Percentiles rank a stretch among this genome's conserved stretches.
These are phyloP conservation scores for Brachycybe producta DNA, from an alignment of 2,888 invertebrate species.

Conservation along the genomic window DNA sequence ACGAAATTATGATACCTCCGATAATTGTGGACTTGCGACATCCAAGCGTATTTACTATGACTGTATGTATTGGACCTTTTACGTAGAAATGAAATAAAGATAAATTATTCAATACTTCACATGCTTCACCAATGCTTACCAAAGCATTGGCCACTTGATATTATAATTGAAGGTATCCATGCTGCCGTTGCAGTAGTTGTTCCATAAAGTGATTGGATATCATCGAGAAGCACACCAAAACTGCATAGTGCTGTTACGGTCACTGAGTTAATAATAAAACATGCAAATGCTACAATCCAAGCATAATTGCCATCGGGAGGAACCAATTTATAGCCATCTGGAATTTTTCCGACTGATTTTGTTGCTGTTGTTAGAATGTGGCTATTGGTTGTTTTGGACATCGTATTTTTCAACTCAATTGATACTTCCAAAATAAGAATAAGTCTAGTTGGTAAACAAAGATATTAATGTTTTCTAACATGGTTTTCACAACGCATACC, in stretches of 20 bases:
- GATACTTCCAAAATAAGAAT: too few species aligned
- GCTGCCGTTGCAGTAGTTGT: slow-evolving; percentile 3
- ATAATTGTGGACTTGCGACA: slow-evolving; percentile 5
- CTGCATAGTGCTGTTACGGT: background rate
- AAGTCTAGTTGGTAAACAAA: too few species aligned
- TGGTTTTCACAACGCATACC: too few species aligned
- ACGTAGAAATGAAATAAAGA: too few species aligned
- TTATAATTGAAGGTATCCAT: background rate
- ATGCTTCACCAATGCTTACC: too few species aligned
- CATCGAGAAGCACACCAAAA: background rate
- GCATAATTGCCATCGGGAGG: slow-evolving; percentile 13
- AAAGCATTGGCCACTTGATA: background rate
- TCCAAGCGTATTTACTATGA: background rate
- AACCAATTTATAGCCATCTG: background rate
- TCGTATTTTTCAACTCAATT: too few species aligned
- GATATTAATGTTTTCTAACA: too few species aligned
- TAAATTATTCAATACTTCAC: too few species aligned
- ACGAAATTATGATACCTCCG: slow-evolving; percentile 5
- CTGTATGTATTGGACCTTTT: slow-evolving; percentile 6
- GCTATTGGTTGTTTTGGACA: too few species aligned
- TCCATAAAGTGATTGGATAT: background rate
- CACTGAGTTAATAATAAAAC: background rate
- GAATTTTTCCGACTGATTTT: too few species aligned
- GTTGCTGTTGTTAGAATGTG: too few species aligned
- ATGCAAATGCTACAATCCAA: slow-evolving; percentile 7